phyloP scores from a whole-genome alignment of 2,797 vertebrate species.

The Chloroceryle amazona region DNA sequence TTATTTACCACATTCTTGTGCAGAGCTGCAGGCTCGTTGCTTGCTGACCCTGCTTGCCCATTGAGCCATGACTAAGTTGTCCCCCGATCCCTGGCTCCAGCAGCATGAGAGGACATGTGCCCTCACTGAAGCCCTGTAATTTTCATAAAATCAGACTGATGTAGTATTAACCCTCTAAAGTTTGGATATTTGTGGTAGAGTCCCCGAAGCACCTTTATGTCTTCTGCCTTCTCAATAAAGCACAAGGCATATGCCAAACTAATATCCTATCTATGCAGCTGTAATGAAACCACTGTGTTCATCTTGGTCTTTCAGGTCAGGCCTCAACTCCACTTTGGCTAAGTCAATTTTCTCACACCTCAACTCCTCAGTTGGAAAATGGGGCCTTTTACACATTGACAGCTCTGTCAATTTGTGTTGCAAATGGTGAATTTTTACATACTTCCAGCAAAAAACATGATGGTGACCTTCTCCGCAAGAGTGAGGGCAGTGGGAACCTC shows the following conservation, averaged over 20 bases:
- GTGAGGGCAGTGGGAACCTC: not conserved
- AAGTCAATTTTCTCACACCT: not conserved
- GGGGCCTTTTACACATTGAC: not conserved
- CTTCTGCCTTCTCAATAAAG: not conserved
- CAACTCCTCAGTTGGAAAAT: not conserved
- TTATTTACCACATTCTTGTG: not conserved
- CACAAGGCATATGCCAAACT: not conserved
- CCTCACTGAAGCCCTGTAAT: fast-evolving
- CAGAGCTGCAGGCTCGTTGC: not conserved
- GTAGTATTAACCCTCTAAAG: not conserved
- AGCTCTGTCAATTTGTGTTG: not conserved
- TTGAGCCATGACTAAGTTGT: not conserved
- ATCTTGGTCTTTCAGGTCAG: not conserved
- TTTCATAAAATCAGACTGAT: not conserved
- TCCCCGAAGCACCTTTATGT: not conserved
- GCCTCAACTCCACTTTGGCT: not conserved
- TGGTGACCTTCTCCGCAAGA: not conserved
- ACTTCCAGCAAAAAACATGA: not conserved
- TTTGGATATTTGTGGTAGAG: not conserved
- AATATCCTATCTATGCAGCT: not conserved
- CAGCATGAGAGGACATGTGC: fast-evolving
- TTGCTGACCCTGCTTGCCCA: not conserved
- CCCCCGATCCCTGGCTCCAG: not conserved
- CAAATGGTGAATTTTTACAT: not conserved
- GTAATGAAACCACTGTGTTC: not conserved